Conservation (phyloP, 1,140 invertebrate genomes). For the Drosophila sechellia region DNA sequence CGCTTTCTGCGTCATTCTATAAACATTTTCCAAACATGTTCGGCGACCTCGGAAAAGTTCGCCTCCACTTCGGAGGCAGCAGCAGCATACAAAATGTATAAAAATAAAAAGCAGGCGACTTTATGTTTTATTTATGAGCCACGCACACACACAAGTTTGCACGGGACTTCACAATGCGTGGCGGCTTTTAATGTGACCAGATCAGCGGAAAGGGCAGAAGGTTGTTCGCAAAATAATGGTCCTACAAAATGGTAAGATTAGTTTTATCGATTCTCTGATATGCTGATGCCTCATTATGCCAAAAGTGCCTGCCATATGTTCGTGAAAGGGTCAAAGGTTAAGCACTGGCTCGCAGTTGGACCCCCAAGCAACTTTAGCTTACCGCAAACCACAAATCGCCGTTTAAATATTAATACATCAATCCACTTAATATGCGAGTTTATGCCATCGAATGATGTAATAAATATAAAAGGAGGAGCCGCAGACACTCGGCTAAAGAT, state of each 20-base stretch:
- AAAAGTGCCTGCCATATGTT: constrained; percentile 42
- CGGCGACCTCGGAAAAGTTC: constrained; percentile 30
- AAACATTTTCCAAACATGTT: constrained; percentile 81
- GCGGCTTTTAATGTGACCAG: constrained; percentile 46
- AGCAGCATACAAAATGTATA: constrained; percentile 51
- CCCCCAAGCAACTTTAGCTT: constrained; percentile 23
- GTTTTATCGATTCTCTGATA: constrained; percentile 5
- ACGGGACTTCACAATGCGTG: constrained; percentile 31
- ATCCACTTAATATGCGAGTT: constrained; percentile 82
- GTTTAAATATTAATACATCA: constrained; percentile 84
- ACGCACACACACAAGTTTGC: constrained; percentile 53
- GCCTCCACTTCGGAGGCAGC: constrained; percentile 32
- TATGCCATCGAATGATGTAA: constrained; percentile 75
- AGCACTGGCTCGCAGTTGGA: constrained; percentile 9
- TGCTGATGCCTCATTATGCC: constrained; percentile 24
- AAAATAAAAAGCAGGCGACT: constrained; percentile 54
- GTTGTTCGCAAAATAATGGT: neutral
- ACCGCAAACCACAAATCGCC: constrained; percentile 69
- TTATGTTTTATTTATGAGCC: constrained; percentile 82
- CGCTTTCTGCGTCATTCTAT: constrained; percentile 79
- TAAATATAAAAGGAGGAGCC: constrained; percentile 75
- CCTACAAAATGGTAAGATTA: constrained; percentile 16
- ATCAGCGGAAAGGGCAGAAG: neutral
- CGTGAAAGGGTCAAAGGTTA: constrained; percentile 42
- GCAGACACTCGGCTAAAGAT: constrained; percentile 39